Percentiles rank a stretch among this genome's conserved stretches.
Conservation (phyloP, 1,140 invertebrate genomes). For the Tenebrio molitor region DNA sequence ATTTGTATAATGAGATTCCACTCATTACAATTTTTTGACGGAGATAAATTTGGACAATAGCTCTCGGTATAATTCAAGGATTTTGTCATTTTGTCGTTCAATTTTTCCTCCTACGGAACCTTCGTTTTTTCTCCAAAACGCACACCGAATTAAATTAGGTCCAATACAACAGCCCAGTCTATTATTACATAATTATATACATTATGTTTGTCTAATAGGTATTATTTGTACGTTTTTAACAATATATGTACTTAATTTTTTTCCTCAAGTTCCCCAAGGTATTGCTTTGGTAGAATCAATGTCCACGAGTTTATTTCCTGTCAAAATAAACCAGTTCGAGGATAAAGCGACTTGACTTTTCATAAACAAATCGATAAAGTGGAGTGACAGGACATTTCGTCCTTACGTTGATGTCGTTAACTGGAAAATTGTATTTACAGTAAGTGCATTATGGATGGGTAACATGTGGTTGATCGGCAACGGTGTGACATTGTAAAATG, state of each 20-base stretch:
- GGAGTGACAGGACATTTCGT: background rate
- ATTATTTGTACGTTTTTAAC: slow-evolving; percentile 5
- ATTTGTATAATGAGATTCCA: background rate
- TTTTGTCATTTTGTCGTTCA: background rate
- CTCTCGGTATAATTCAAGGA: background rate
- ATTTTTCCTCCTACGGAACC: background rate
- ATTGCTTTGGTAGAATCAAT: too few species aligned
- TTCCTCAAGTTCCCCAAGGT: background rate
- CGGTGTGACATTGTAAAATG: background rate
- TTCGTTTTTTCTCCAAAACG: background rate
- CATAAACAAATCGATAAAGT: slow-evolving; percentile 9
- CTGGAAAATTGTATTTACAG: slow-evolving; percentile 11
- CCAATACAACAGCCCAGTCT: background rate
- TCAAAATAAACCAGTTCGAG: background rate
- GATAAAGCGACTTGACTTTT: background rate
- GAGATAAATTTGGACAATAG: background rate
- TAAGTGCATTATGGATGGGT: slow-evolving; percentile 27
- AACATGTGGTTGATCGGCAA: slow-evolving; percentile 9
- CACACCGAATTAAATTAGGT: slow-evolving; percentile 5
- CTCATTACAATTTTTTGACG: background rate
- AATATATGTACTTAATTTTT: background rate
- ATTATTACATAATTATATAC: slow-evolving; percentile 14
- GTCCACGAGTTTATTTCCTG: background rate
- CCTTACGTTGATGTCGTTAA: slow-evolving; percentile 4
- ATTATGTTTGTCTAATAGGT: slow-evolving; percentile 3